Base-by-base conservation (phyloP, 2,113 vertebrate species). In the Lampris incognitus region DNA sequence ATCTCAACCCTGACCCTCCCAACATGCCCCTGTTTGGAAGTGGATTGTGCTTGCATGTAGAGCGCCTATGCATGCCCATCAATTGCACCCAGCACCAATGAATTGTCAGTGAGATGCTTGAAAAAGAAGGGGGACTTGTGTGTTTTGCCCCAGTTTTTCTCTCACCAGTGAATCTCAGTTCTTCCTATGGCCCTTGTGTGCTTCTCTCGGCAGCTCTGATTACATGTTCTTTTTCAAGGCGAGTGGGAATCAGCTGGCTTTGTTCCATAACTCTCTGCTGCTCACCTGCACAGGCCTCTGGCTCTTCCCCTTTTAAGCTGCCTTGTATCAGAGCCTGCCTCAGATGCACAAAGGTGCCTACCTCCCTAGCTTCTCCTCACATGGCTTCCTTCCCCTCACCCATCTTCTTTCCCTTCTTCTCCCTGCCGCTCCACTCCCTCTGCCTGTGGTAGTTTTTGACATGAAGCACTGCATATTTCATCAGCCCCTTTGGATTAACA, bases 391-490 rank as follows among this genome's bases (percentile, higher is more conserved):
- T 51, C 60, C 77, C 65, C 69, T 83, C 52, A 72, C 50, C 64
- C 52, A 11, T 48, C 59, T 68, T 79, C 36, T 63, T 6, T 65
- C 62, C 66, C 67, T 4, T 65, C 49, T 24, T 82, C 69, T 76
- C 72, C 57, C 48, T 63, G 55, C 78, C 59, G 36, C 57, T 76
- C 69, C 37, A 7, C 74, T 72, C 69, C 70, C 58, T 73, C 85
- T 75, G 75, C 85, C 82, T 87, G 80, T 69, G 73, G 88, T 79
- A 81, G 76, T 75, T 85, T 91, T 86, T 89, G 87, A 93, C 86
- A 88, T 68, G 83, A 89, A 88, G 83, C 63, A 39, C 79, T 92
- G 84, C 92, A 92, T 91, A 90, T 91, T 93, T 92, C 80, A 91
- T 91, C 83, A 87, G 72, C 76, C 78, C 67, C 78, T 79, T 80